Conservation (phyloP, 2,888 invertebrate species). For the Criorhina ranunculi region DNA sequence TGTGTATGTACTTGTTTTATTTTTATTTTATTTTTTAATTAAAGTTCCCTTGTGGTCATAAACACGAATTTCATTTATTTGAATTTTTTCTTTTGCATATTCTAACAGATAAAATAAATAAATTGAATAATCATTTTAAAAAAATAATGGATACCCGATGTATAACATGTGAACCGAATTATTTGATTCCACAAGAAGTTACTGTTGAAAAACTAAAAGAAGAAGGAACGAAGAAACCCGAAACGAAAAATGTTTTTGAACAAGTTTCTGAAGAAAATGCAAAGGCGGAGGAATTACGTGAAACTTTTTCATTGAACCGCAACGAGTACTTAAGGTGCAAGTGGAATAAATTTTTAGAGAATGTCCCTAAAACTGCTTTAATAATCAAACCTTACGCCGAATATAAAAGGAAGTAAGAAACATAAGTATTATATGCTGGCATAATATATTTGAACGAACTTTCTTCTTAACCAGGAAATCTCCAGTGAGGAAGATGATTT, state of each 20-base stretch:
- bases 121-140: neutral
- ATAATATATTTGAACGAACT: too few species aligned
- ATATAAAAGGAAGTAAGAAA: slow-evolving; percentile 20
- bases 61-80: too few species aligned
- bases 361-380: slow-evolving; percentile 1
- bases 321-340: slow-evolving; percentile 42
- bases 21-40: too few species aligned
- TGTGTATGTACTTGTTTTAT: too few species aligned
- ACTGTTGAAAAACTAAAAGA: slow-evolving; percentile 15
- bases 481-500: slow-evolving; percentile 77
- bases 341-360: slow-evolving; percentile 44
- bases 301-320: slow-evolving; percentile 16
- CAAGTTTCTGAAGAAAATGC: slow-evolving; percentile 13
- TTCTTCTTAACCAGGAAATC: slow-evolving; percentile 68
- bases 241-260: neutral
- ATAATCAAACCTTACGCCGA: slow-evolving; percentile 27
- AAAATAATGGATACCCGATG: slow-evolving; percentile 6
- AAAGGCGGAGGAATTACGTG: slow-evolving; percentile 25
- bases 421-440: neutral
- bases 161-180: slow-evolving; percentile 27
- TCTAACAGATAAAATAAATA: too few species aligned
- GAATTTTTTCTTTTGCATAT: too few species aligned
- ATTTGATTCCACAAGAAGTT: slow-evolving; percentile 6
- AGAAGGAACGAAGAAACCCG: slow-evolving; percentile 3
- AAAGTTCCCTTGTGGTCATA: too few species aligned